Evolutionary conservation across 2,888 invertebrate species (phyloP).

Genomic region (Agrotis ipsilon): DNA sequence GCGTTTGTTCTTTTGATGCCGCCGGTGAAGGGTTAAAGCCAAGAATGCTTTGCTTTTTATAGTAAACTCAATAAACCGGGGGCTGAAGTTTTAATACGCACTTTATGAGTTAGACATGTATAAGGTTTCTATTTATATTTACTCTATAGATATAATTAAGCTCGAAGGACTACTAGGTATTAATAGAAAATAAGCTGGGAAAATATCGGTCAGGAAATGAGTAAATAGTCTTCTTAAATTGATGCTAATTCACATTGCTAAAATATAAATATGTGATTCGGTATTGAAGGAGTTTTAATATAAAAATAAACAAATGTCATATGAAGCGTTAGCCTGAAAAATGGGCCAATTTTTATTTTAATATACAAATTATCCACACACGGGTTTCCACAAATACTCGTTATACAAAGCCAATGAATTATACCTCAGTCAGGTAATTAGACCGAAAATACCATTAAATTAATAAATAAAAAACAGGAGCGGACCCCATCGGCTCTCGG

Average conservation of each 20-base stretch:
- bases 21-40: slow-evolving; percentile 90
- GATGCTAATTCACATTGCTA: neutral
- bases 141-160: neutral
- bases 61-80: slow-evolving; percentile 85
- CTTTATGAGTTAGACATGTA: slow-evolving; percentile 3
- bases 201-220: neutral
- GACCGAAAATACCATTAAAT: slow-evolving; percentile 91
- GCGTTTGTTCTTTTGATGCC: slow-evolving; percentile 91
- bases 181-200: no score
- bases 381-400: slow-evolving; percentile 81
- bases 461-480: slow-evolving; percentile 91
- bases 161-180: neutral
- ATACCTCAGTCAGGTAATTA: slow-evolving; percentile 90
- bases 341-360: slow-evolving; percentile 43
- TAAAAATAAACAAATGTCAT: slow-evolving; percentile 19
- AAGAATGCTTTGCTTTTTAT: slow-evolving; percentile 91
- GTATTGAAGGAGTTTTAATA: neutral
- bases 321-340: slow-evolving; percentile 14
- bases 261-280: no score
- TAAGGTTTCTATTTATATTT: neutral
- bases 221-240: no score
- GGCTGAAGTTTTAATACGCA: slow-evolving; percentile 52
- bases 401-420: slow-evolving; percentile 87
- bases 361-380: slow-evolving; percentile 76
- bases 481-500: slow-evolving; percentile 84